A percentile compares a stretch with the other conserved stretches of the same genome.
Conservation (phyloP, 2,888 invertebrate genomes). For the Keiferia lycopersicella region DNA sequence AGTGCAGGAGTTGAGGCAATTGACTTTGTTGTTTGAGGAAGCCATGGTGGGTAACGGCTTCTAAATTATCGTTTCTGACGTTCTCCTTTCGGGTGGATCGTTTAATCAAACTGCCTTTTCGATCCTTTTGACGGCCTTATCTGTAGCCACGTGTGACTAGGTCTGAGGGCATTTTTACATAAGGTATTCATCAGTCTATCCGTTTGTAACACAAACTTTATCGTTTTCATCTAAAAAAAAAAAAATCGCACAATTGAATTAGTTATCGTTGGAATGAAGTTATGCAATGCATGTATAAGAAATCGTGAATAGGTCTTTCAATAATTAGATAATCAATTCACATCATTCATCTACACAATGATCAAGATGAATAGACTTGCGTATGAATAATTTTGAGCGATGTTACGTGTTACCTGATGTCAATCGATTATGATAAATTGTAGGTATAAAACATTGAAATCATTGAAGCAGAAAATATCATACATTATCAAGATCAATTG, state of each 20-base stretch:
- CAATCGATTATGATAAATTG: neutral
- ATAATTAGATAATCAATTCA: neutral
- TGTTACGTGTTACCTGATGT: neutral
- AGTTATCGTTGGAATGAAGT: neutral
- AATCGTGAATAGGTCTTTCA: neutral
- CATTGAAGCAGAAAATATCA: conserved; percentile 1
- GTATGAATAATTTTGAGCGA: neutral
- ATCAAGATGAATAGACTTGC: neutral
- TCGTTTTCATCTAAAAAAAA: too few relatives aligned
- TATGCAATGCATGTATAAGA: neutral
- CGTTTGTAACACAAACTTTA: too few relatives aligned
- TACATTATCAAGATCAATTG: neutral
- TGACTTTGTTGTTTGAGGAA: neutral
- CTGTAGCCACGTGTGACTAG: too few relatives aligned
- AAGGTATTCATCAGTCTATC: too few relatives aligned
- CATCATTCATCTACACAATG: neutral
- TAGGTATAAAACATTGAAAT: neutral
- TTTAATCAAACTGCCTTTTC: too few relatives aligned
- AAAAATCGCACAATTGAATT: too few relatives aligned
- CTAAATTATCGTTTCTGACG: neutral
- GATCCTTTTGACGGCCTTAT: too few relatives aligned
- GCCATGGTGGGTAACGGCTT: neutral
- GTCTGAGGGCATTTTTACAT: too few relatives aligned
- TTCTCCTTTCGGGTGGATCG: too few relatives aligned
- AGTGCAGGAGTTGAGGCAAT: neutral